Percentiles rank a stretch among this genome's conserved stretches.
phyloP scores from a whole-genome alignment of 37 sponge, comb jelly and placozoan species.

The Ianthella basta region DNA sequence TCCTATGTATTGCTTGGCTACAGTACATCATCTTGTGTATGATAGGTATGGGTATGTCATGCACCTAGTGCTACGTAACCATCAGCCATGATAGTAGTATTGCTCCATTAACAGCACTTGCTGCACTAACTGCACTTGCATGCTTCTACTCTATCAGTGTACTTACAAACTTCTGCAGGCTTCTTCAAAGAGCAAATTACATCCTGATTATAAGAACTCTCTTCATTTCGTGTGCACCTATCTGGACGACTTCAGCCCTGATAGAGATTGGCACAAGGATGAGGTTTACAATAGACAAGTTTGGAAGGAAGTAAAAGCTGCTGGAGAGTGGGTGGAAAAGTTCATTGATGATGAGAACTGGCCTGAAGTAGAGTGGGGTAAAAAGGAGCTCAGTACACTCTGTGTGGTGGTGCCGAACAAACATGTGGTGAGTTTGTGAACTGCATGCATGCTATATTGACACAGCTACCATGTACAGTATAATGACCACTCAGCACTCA shows the following conservation, averaged over 20 bases:
- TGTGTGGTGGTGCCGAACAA: constrained; percentile 35
- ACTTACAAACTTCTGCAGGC: neutral
- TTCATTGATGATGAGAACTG: constrained; percentile 37
- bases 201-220: constrained; percentile 44
- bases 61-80: too few species aligned
- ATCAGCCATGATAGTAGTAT: too few species aligned
- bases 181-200: constrained; percentile 3
- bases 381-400: neutral
- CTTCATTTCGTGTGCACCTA: constrained; percentile 60
- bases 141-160: too few species aligned
- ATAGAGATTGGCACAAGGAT: neutral
- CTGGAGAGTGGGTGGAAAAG: constrained; percentile 28
- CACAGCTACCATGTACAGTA: too few species aligned
- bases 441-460: neutral
- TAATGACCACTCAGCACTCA: too few species aligned
- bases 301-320: constrained; percentile 42
- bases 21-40: too few species aligned
- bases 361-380: constrained; percentile 46
- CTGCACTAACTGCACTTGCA: too few species aligned
- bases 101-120: too few species aligned
- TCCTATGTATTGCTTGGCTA: neutral
- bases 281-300: neutral
- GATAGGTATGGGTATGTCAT: too few species aligned
- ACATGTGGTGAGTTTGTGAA: constrained; percentile 11
- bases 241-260: constrained; percentile 13